Conservation (phyloP, 2,113 vertebrate genomes). For the Pangasianodon hypophthalmus region DNA sequence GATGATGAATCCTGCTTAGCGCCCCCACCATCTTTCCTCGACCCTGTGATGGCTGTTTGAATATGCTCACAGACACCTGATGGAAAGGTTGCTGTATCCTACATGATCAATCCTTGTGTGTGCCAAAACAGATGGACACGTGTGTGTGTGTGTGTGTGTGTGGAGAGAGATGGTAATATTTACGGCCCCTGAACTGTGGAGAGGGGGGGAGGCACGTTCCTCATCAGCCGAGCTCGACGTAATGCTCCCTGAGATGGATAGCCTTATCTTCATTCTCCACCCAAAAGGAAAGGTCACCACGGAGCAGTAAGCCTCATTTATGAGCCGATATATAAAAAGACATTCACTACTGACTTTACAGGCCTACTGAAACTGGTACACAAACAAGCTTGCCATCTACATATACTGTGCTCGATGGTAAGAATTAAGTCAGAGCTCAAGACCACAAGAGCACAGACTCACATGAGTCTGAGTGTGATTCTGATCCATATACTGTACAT, state of each 20-base stretch:
- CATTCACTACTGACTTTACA: background rate
- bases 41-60: slow-evolving; percentile 17
- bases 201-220: slow-evolving; percentile 34
- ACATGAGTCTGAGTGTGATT: background rate
- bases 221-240: slow-evolving; percentile 37
- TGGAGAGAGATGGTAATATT: slow-evolving; percentile 18
- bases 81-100: slow-evolving; percentile 30
- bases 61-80: slow-evolving; percentile 46
- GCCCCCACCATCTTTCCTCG: background rate
- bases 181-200: slow-evolving; percentile 31
- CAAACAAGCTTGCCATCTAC: slow-evolving; percentile 14
- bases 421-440: background rate
- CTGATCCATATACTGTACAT: background rate
- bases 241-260: slow-evolving; percentile 36
- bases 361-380: slow-evolving; percentile 17
- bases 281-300: slow-evolving; percentile 38
- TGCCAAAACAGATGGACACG: slow-evolving; percentile 17
- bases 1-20: slow-evolving; percentile 34
- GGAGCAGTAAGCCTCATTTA: slow-evolving; percentile 37
- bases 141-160: background rate
- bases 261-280: slow-evolving; percentile 39
- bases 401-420: background rate
- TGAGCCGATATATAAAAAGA: slow-evolving; percentile 19
- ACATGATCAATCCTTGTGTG: slow-evolving; percentile 46
- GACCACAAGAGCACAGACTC: background rate